Conservation (phyloP, 2,797 vertebrate species). For the Enteromius anoplus region DNA sequence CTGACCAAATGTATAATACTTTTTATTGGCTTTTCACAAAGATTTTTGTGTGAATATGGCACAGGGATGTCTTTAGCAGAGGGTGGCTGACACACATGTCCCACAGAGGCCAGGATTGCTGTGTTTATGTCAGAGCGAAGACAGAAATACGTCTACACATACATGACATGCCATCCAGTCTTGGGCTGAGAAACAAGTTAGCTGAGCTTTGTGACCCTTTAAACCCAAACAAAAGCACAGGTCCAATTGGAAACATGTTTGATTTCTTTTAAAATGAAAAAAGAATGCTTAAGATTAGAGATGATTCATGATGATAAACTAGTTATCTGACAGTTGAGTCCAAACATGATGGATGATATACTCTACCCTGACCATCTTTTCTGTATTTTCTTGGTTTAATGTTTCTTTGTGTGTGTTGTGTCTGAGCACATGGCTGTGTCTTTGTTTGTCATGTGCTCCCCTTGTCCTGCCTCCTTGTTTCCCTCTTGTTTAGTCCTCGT, state of each 20-base stretch:
- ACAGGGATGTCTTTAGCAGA: neutral
- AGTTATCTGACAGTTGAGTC: neutral
- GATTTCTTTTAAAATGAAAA: constrained; percentile 43
- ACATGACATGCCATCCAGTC: constrained; percentile 57
- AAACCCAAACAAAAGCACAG: constrained; percentile 63
- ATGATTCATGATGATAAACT: neutral
- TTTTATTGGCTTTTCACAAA: constrained; percentile 58
- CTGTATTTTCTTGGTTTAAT: too few species aligned
- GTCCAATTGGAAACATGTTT: constrained; percentile 69
- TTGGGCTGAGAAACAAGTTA: constrained; percentile 39
- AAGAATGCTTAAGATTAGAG: neutral
- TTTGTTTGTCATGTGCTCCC: too few species aligned
- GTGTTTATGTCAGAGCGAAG: constrained; percentile 38
- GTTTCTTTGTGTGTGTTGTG: too few species aligned
- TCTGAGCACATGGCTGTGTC: too few species aligned
- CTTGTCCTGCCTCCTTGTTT: too few species aligned
- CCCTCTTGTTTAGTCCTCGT: too few species aligned
- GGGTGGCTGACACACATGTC: neutral
- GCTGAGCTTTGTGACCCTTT: constrained; percentile 56
- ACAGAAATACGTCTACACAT: constrained; percentile 64
- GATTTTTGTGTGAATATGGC: constrained; percentile 6
- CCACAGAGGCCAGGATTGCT: constrained; percentile 51
- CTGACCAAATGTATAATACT: constrained; percentile 61
- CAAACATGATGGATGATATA: neutral
- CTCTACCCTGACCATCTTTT: too few species aligned